Percentiles rank a stretch among this genome's conserved stretches.
Conservation (phyloP, 2,888 invertebrate species). For the Phaonia tiefii region DNA sequence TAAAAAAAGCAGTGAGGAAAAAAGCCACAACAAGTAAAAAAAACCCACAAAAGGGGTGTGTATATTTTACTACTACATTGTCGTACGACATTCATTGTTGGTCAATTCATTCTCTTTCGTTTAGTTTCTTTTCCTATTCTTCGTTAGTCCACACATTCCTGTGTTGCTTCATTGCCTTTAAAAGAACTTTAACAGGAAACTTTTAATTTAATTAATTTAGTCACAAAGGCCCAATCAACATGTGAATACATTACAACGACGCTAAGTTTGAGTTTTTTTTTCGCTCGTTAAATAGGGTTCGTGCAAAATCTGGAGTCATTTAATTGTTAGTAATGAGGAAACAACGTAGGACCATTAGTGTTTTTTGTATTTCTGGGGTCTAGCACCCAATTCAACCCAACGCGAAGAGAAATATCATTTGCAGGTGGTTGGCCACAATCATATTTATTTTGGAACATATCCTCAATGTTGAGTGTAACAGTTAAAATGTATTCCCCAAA, state of each 20-base stretch:
- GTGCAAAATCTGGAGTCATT: too few relatives aligned
- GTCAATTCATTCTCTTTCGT: background rate
- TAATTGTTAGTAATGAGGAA: too few relatives aligned
- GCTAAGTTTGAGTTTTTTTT: background rate
- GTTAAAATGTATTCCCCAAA: too few relatives aligned
- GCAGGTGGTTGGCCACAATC: too few relatives aligned
- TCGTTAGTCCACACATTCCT: background rate
- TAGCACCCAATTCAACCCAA: too few relatives aligned
- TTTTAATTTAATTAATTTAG: slow-evolving; percentile 80
- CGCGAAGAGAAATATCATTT: too few relatives aligned
- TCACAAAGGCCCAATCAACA: slow-evolving; percentile 78
- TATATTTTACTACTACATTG: background rate
- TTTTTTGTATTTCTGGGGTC: too few relatives aligned
- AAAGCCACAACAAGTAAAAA: background rate
- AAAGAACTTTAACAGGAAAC: slow-evolving; percentile 78
- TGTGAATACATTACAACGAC: background rate
- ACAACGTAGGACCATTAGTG: too few relatives aligned
- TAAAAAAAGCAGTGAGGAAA: slow-evolving; percentile 45
- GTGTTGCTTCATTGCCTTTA: slow-evolving; percentile 57
- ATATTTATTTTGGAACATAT: too few relatives aligned
- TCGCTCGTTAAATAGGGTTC: too few relatives aligned
- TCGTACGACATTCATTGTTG: background rate
- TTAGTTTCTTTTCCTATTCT: too few relatives aligned
- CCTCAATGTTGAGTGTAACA: too few relatives aligned
- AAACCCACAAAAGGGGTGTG: slow-evolving; percentile 28